Evolutionary conservation across 1,140 invertebrate genomes (phyloP).

Genomic region (Diorhabda sublineata): DNA sequence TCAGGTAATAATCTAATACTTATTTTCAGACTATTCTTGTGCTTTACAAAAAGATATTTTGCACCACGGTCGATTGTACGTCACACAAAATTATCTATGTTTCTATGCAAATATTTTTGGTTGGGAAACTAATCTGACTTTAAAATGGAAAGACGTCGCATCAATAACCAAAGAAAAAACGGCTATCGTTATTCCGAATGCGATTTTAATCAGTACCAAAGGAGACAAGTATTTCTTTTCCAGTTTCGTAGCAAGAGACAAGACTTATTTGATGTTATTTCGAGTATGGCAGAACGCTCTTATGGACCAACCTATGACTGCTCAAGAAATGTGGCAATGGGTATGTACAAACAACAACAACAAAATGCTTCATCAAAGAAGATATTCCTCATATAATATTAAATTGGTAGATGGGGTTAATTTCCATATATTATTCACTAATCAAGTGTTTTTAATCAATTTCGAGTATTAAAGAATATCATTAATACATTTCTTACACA

Average conservation of each 20-base stretch:
- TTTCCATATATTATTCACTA: too few relatives aligned
- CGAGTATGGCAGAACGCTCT: conserved; percentile 93
- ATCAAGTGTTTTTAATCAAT: background rate
- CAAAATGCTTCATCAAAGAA: background rate
- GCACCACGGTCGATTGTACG: conserved; percentile 86
- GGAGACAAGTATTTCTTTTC: conserved; percentile 89
- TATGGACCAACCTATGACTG: conserved; percentile 81
- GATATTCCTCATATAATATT: background rate
- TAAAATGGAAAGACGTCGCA: conserved; percentile 85
- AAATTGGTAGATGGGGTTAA: too few relatives aligned
- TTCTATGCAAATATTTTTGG: conserved; percentile 95
- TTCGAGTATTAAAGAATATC: background rate
- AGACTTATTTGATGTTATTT: conserved; percentile 92
- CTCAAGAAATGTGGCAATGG: conserved; percentile 86
- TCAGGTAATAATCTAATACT: background rate
- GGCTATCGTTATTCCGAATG: conserved; percentile 91
- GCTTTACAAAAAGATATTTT: conserved; percentile 92
- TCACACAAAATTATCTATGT: conserved; percentile 89
- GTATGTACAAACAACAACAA: conserved; percentile 42
- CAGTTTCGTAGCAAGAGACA: conserved; percentile 87
- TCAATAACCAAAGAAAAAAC: conserved; percentile 92
- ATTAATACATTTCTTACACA: background rate
- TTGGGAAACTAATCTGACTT: conserved; percentile 81
- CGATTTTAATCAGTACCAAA: conserved; percentile 80
- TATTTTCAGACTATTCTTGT: conserved; percentile 84